phyloP scores from a whole-genome alignment of 2,113 vertebrate genomes.

The Chloebia gouldiae region DNA sequence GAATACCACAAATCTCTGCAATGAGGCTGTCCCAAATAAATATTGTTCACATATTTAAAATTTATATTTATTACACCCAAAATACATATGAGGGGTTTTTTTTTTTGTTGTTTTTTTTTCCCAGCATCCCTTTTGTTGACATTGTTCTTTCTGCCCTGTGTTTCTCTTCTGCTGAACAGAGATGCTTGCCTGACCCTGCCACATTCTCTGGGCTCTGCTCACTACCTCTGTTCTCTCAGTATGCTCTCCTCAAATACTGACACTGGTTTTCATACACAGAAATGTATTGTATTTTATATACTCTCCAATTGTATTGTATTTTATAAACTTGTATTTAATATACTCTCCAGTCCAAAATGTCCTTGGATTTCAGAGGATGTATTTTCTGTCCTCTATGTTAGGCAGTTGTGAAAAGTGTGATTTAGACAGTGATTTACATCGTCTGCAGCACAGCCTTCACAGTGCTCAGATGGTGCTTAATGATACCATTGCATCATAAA shows the following conservation, averaged over 20 bases:
- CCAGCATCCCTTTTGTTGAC: background rate
- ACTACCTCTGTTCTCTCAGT: background rate
- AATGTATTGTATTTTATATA: background rate
- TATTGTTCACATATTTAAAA: background rate
- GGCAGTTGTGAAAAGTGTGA: background rate
- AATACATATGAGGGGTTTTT: background rate
- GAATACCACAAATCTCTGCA: background rate
- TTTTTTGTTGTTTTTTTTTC: background rate
- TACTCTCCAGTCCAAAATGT: background rate
- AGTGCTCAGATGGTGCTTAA: slow-evolving; percentile 23
- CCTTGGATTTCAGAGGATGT: background rate
- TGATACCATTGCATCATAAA: background rate
- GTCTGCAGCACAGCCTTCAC: background rate
- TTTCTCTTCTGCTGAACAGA: background rate
- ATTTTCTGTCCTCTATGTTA: background rate
- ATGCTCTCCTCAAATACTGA: background rate
- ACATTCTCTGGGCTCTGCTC: background rate
- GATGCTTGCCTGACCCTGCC: background rate
- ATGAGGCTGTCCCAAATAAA: background rate
- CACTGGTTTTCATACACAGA: background rate
- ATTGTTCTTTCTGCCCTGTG: background rate
- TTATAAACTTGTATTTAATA: background rate
- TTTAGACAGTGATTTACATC: background rate
- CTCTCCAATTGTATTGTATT: background rate
- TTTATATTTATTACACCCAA: background rate